phyloP scores from a whole-genome alignment of 2,888 invertebrate species.

The Ceraclea dissimilis region DNA sequence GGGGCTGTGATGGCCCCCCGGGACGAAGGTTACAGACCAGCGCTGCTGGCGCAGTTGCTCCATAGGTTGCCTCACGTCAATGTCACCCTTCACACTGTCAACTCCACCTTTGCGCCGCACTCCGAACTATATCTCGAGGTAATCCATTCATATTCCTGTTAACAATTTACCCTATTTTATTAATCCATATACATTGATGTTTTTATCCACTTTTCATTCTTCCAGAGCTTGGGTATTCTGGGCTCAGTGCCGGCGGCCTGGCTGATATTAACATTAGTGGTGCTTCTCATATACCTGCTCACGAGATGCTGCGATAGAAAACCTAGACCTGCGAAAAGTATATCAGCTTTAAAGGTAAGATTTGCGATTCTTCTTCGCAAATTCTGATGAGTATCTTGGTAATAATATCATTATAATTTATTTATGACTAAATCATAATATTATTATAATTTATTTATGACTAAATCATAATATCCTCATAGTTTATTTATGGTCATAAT shows the following conservation, averaged over 20 bases:
- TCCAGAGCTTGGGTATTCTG: constrained; percentile 84
- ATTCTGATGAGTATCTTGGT: no score
- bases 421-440: no score
- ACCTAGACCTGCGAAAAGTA: constrained; percentile 80
- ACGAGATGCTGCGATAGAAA: constrained; percentile 94
- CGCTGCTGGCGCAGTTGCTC: constrained; percentile 78
- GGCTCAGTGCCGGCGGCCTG: constrained; percentile 91
- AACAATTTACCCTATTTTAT: background rate
- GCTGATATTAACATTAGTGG: constrained; percentile 82
- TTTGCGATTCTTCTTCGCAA: no score
- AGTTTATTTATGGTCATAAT: background rate
- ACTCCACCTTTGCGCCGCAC: constrained; percentile 84
- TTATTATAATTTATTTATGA: no score
- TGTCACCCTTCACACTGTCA: constrained; percentile 81
- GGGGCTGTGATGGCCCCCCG: constrained; percentile 35
- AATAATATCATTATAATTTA: background rate
- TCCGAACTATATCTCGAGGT: constrained; percentile 89
- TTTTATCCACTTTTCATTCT: background rate
- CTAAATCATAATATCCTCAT: background rate
- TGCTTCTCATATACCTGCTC: constrained; percentile 85
- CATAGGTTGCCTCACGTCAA: constrained; percentile 89
- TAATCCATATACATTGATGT: no score
- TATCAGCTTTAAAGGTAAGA: constrained; percentile 69
- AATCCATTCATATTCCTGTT: constrained; percentile 24
- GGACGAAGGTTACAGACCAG: constrained; percentile 74